Percentiles rank a stretch among this genome's conserved stretches.
These are phyloP conservation scores for Microplitis deprimator DNA, from an alignment of 2,888 invertebrate species.

Conservation along the genomic window DNA sequence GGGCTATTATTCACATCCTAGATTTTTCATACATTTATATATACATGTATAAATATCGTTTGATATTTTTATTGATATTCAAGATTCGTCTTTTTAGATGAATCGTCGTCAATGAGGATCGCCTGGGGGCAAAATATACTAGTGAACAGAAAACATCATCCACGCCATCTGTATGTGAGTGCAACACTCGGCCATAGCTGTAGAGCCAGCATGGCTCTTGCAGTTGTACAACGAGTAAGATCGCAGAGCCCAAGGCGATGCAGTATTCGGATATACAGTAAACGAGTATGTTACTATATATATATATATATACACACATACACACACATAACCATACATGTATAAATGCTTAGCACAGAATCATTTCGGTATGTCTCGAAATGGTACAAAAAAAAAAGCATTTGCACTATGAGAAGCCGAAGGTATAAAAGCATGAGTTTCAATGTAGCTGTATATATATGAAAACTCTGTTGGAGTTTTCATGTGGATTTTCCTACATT, in stretches of 20 bases:
- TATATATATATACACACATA: not conserved
- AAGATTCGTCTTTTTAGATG: not conserved
- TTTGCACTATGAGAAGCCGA: conserved; percentile 6
- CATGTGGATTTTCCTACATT: conserved; percentile 16
- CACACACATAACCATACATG: conserved; percentile 4
- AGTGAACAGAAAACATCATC: not conserved
- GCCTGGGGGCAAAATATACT: not conserved
- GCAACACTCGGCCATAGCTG: not conserved
- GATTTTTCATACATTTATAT: too few relatives aligned
- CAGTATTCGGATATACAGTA: conserved; percentile 18
- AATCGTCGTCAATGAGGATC: conserved; percentile 5
- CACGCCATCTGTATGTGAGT: conserved; percentile 4
- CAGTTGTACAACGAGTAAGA: conserved; percentile 10
- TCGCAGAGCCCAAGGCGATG: conserved; percentile 32
- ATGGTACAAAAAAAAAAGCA: not conserved
- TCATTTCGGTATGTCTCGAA: conserved; percentile 9
- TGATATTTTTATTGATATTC: not conserved
- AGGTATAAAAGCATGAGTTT: conserved; percentile 6
- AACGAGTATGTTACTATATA: not conserved
- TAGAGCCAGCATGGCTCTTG: not conserved
- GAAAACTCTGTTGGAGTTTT: not conserved
- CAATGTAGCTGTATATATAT: conserved; percentile 5
- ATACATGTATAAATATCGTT: too few relatives aligned
- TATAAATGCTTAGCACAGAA: not conserved
- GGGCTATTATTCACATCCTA: too few relatives aligned